Evolutionary conservation across 2,797 vertebrate species (phyloP).

Genomic region (Siniperca undulata): DNA sequence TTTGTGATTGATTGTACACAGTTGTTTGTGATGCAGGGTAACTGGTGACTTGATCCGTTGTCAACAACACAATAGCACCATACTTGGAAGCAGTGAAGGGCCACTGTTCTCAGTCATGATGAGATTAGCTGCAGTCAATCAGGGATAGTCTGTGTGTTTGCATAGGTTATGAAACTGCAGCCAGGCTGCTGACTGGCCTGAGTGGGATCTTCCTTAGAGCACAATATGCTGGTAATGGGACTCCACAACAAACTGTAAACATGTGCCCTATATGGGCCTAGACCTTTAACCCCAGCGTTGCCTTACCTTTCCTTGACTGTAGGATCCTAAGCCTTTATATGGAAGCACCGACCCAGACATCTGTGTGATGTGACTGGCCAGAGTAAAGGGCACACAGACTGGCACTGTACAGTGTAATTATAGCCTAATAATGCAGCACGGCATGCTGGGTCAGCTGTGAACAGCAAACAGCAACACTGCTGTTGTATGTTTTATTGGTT

Average conservation of each 20-base stretch:
- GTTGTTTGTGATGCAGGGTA: conserved; percentile 49
- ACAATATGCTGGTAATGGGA: conserved; percentile 61
- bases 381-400: conserved; percentile 57
- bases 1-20: conserved; percentile 39
- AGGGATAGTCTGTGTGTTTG: conserved; percentile 60
- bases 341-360: conserved; percentile 62
- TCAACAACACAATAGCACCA: conserved; percentile 58
- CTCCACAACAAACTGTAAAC: conserved; percentile 62
- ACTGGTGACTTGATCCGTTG: conserved; percentile 42
- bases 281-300: conserved; percentile 61
- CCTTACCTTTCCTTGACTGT: conserved; percentile 15
- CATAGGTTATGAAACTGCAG: conserved; percentile 68
- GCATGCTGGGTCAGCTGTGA: conserved; percentile 45
- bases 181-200: conserved; percentile 47
- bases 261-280: conserved; percentile 51
- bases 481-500: conserved; percentile 17
- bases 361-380: conserved; percentile 46
- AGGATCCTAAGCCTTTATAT: conserved; percentile 56
- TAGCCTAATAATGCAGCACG: conserved; percentile 60
- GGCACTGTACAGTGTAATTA: conserved; percentile 63
- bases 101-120: conserved; percentile 62
- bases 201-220: conserved; percentile 40
- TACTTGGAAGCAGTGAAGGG: conserved; percentile 49
- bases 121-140: conserved; percentile 74
- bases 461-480: conserved; percentile 28